Conservation (phyloP, 2,888 invertebrate species). For the Oasisia sp. region DNA sequence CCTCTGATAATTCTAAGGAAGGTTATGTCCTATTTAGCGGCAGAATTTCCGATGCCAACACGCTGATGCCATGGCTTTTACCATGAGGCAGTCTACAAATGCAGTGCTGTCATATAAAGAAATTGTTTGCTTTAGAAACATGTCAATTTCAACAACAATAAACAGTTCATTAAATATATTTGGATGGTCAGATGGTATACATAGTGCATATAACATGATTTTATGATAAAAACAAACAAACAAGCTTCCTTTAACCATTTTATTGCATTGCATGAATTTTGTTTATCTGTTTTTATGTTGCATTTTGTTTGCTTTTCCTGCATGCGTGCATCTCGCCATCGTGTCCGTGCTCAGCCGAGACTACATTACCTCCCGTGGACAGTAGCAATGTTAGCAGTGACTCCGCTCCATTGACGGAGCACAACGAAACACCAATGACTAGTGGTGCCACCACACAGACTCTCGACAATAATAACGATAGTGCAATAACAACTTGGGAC, state of each 20-base stretch:
- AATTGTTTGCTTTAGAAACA: too few species aligned
- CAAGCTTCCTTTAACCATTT: background rate
- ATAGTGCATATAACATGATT: background rate
- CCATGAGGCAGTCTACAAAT: too few species aligned
- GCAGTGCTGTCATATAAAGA: too few species aligned
- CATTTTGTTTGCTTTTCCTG: conserved; percentile 7
- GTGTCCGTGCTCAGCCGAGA: background rate
- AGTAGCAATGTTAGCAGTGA: conserved; percentile 8
- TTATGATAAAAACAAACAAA: background rate
- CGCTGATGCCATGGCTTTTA: too few species aligned
- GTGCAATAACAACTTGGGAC: background rate
- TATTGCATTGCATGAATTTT: background rate
- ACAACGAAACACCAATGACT: background rate
- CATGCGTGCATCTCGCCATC: background rate
- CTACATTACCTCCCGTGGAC: background rate
- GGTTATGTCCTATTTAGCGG: too few species aligned
- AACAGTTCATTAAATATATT: too few species aligned
- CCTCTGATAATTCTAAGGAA: too few species aligned
- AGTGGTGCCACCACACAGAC: background rate
- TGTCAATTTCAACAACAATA: too few species aligned
- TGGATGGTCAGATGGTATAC: too few species aligned
- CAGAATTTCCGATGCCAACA: too few species aligned
- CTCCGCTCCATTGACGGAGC: background rate
- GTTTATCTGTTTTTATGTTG: conserved; percentile 5
- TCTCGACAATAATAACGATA: background rate